Evolutionary conservation across 1,140 invertebrate species (phyloP).

Genomic region (Antheraea pernyi): DNA sequence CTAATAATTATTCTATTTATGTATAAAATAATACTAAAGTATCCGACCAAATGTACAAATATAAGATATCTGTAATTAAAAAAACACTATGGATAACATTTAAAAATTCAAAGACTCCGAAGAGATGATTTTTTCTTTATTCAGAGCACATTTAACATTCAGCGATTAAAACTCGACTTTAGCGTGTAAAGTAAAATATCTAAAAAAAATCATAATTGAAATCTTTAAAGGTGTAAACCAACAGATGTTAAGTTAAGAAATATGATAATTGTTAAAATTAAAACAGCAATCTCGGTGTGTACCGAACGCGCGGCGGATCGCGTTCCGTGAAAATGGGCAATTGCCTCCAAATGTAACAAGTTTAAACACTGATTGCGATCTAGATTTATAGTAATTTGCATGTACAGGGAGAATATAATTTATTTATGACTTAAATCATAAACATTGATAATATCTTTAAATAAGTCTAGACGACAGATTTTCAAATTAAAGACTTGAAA

Average conservation of each 20-base stretch:
- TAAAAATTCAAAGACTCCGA: neutral
- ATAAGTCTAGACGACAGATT: too few species aligned
- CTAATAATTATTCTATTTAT: too few species aligned
- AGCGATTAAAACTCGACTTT: neutral
- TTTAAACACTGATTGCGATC: slow-evolving; percentile 53
- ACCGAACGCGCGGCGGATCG: slow-evolving; percentile 30
- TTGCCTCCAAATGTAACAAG: slow-evolving; percentile 46
- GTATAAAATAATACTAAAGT: too few species aligned
- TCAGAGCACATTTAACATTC: neutral
- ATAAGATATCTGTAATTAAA: neutral
- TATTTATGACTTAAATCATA: neutral
- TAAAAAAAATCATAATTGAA: slow-evolving; percentile 34
- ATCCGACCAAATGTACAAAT: too few species aligned
- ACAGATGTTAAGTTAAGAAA: slow-evolving; percentile 44
- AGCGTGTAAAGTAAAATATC: slow-evolving; percentile 12
- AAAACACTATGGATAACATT: neutral
- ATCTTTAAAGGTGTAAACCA: slow-evolving; percentile 33
- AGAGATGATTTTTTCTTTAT: neutral
- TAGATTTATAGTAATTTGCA: slow-evolving; percentile 51
- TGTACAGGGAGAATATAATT: neutral
- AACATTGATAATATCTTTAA: neutral
- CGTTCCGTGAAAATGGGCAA: slow-evolving; percentile 41
- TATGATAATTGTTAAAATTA: slow-evolving; percentile 54
- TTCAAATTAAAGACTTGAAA: too few species aligned
- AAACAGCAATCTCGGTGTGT: slow-evolving; percentile 47